Base-by-base conservation (phyloP, 2,888 invertebrate genomes). In the Trichopoda pennipes region DNA sequence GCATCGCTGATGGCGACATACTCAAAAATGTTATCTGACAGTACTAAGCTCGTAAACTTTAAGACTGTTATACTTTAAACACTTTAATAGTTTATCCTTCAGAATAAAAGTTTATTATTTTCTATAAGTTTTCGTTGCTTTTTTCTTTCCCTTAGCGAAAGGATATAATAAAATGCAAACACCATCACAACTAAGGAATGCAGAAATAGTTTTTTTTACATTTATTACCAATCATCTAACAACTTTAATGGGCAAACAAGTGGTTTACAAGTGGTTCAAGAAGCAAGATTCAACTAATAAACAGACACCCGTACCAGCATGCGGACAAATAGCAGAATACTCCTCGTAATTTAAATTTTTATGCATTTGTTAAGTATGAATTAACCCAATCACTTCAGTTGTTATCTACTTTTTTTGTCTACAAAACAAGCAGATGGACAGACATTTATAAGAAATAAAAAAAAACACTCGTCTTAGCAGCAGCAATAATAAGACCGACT, bases 311-410 rank as follows among this genome's bases (percentile, higher is more conserved):
- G 28, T 17, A 28, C 2, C 12, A 38, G 49, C 35, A 23, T 38
- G 55, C 17, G 47, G 32, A 70, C 35, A 49, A 47, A 55, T 38
- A 70, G 51, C 47, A 64, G 53, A 75, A 53, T 44, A 60, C 64
- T 60, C 44, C 58, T 66, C 58, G 75, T 79, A 82, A 56, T 75
- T n/a, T n/a, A n/a, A n/a, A n/a, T n/a, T n/a, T 68, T 74, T 79
- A 58, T 81, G 73, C 77, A 77, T 77, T 81, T 75, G 68, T 56
- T 70, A 72, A 72, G 74, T 56, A 78, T 82, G 70, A 82, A 72
- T 79, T 79, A 82, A 82, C 32, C 66, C 78, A 75, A 75, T 81
- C 81, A 69, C 55, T 81, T 78, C 74, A 44, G 73, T 69, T 44
- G 69, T 81, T 74, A 74, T 64, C 77, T 53, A 58, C 58, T 72